Evolutionary conservation across 2,888 invertebrate species (phyloP), one percentile per base, ranked within the genome.

Genomic region (Caenorhabditis zanzibari): DNA sequence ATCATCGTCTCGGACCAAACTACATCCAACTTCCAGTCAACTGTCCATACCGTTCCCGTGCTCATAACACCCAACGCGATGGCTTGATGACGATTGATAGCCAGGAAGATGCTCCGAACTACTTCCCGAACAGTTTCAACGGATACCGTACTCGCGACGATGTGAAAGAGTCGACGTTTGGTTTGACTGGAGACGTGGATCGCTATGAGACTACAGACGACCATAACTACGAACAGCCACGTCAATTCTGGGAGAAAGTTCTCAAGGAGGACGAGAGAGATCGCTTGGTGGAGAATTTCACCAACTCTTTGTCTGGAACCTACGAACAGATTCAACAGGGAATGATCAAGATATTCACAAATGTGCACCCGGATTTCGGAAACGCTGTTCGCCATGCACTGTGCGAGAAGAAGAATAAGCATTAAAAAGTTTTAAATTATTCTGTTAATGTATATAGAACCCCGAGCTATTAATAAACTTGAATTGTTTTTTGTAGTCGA

Each of bases 71-170:
- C 92, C 96, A 97, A 93, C 95, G 98, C 49, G 97, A 98, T 93
- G 98, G 97, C 0, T 95, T 95, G 3, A 94, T 94, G 54, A 94
- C 95, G 12, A 93, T 94, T 49, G 95, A 95, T 88, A 97, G 96
- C 93, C 96, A 97, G 93, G 95, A 76, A 28, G 96, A 95, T 28
- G 95, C 96, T 5, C 98, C 98, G 5, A 98, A 98, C 93, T 98
- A 98, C 93, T 97, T 95, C 94, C 98, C 98, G 0, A 98, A 98
- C 94, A 97, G 97, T 85, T 98, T 97, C 93, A 94, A 95, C 84
- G 98, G 98, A 0, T 97, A 97, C 0, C 82, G 88, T 41, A 94
- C 95, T 86, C 95, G 84, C 1, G 68, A 59, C 0, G 83, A 86
- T 24, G 87, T 75, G 44, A 84, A 85, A 47, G 86, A 86, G 32